Evolutionary conservation across 2,888 invertebrate genomes (phyloP).

Genomic region (Palloptera scutellata): DNA sequence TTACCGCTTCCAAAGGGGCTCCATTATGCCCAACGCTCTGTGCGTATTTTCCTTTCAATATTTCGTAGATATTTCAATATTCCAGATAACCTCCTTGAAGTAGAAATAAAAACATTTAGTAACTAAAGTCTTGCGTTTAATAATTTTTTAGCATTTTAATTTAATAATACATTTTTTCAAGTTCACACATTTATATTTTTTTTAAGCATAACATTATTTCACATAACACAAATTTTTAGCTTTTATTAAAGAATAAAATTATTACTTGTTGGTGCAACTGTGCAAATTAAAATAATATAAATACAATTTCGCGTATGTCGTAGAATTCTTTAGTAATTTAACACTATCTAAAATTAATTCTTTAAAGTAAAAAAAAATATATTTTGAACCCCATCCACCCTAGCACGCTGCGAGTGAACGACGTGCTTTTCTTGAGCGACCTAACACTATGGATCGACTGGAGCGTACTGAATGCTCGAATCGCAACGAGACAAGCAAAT

Average conservation of each 20-base stretch:
- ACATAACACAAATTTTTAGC: constrained; percentile 5
- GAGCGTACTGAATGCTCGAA: constrained; percentile 61
- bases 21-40: constrained; percentile 60
- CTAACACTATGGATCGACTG: constrained; percentile 62
- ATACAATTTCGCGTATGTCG: too few species aligned
- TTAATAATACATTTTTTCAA: background rate
- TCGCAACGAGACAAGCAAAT: constrained; percentile 47
- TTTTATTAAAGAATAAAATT: constrained; percentile 13
- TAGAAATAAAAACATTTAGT: constrained; percentile 15
- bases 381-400: constrained; percentile 48
- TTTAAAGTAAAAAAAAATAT: constrained; percentile 14
- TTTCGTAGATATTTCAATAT: constrained; percentile 24
- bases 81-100: constrained; percentile 42
- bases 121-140: too few species aligned
- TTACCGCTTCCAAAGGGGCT: constrained; percentile 64
- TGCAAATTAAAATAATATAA: too few species aligned
- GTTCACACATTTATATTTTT: background rate
- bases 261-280: background rate
- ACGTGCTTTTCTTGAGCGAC: constrained; percentile 47
- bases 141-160: too few species aligned
- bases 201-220: background rate
- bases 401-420: constrained; percentile 47
- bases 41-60: constrained; percentile 45
- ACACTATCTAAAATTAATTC: constrained; percentile 11
- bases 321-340: constrained; percentile 14